Conservation (phyloP, 2,888 invertebrate genomes). For the Nycteola revayana region DNA sequence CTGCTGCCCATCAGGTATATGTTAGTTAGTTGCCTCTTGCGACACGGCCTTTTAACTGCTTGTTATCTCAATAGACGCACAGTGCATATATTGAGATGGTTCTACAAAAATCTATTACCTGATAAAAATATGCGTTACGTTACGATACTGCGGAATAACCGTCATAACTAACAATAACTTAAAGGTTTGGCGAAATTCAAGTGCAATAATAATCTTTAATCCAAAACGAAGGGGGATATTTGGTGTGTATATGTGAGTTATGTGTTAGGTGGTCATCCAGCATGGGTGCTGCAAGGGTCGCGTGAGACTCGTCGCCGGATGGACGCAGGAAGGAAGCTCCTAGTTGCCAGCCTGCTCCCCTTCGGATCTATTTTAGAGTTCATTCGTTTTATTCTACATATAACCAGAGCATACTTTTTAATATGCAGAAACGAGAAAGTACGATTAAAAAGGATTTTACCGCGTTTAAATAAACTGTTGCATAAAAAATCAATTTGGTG, state of each 20-base stretch:
- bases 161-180: too few relatives aligned
- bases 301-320: conserved; percentile 78
- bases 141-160: too few relatives aligned
- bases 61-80: too few relatives aligned
- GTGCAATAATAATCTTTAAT: background rate
- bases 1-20: too few relatives aligned
- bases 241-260: conserved; percentile 18
- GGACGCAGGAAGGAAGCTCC: conserved; percentile 80
- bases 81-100: too few relatives aligned
- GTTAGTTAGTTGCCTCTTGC: too few relatives aligned
- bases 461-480: too few relatives aligned
- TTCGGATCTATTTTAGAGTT: conserved; percentile 78
- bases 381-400: conserved; percentile 66
- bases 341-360: conserved; percentile 76
- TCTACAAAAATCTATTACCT: too few relatives aligned
- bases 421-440: conserved; percentile 8
- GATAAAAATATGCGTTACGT: too few relatives aligned
- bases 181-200: background rate
- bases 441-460: too few relatives aligned
- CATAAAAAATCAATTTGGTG: too few relatives aligned
- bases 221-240: background rate
- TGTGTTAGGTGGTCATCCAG: conserved; percentile 43
- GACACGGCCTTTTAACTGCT: too few relatives aligned
- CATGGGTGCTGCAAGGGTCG: conserved; percentile 51
- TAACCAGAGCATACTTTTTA: conserved; percentile 47